Base-by-base conservation (phyloP, 2,888 invertebrate species). In the Apamea crenata region DNA sequence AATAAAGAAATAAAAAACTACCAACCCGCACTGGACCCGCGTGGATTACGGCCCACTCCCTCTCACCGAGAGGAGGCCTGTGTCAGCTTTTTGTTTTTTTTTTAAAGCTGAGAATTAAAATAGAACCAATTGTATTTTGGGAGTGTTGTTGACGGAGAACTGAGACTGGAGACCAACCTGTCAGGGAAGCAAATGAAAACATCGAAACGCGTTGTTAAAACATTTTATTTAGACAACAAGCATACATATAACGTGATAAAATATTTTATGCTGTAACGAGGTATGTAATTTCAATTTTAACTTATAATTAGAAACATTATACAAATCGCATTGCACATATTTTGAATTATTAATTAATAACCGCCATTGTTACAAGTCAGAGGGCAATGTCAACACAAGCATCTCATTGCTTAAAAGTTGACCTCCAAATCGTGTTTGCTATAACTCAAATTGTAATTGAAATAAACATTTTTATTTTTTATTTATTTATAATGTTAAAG, bases 221-320 rank as follows among this genome's bases (percentile, higher is more conserved):
- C 86, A 77, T 85, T 89, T 87, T 89, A 87, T 86, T 90, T 80
- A 81, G 72, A 89, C 88, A 91, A 91, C 90, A 92, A 90, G 90
- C 92, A 88, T 91, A 89, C 88, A 86, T 82, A 84, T 87, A 88
- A 88, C 86, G 81, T 86, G 80, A 88, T 88, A 89, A 88, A 88
- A 89, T 89, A 90, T 88, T 79, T 83, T 78, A 87, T 83, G 82
- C 69, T 78, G 76, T 88, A 89, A 89, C 87, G 80, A 89, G 81
- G 76, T 87, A 82, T 53, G 72, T 84, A 77, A 78, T 82, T 82
- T 77, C 14, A 85, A 82, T 78, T 82, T 82, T 77, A 69, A 80
- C 82, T 84, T 89, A 81, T 56, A 47, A 77, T 87, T 78, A 83
- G 21, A 75, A 71, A 72, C 61, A 78, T 76, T 72, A 63, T 56